A percentile compares a stretch with the other conserved stretches of the same genome.
phyloP scores from a whole-genome alignment of 1,140 invertebrate species.

The Sarcophaga bullata region DNA sequence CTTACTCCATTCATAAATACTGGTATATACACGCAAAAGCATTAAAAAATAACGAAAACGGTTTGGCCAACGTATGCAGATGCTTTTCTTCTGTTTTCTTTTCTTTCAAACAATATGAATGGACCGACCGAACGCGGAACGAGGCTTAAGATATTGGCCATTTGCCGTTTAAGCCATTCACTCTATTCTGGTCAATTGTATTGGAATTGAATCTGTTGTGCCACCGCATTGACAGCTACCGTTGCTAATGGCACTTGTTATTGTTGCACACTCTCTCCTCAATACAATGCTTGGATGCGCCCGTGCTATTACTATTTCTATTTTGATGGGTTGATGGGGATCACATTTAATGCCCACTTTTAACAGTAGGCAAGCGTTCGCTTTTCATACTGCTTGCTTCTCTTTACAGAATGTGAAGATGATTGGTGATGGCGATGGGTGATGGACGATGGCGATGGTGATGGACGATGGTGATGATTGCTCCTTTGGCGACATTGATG shows the following conservation, averaged over 20 bases:
- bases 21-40: too few relatives aligned
- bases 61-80: too few relatives aligned
- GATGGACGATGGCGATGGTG: slow-evolving; percentile 28
- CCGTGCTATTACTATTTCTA: too few relatives aligned
- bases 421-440: background rate
- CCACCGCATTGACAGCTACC: slow-evolving; percentile 44
- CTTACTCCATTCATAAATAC: too few relatives aligned
- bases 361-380: slow-evolving; percentile 28
- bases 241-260: slow-evolving; percentile 26
- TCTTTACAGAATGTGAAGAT: background rate
- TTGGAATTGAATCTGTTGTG: slow-evolving; percentile 49
- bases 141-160: background rate
- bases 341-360: slow-evolving; percentile 10
- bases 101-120: too few relatives aligned
- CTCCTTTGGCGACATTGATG: slow-evolving; percentile 40
- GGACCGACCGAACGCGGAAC: too few relatives aligned
- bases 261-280: slow-evolving; percentile 19
- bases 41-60: too few relatives aligned
- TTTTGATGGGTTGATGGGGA: slow-evolving; percentile 27
- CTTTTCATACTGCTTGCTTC: background rate
- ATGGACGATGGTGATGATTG: slow-evolving; percentile 32
- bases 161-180: background rate
- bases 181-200: background rate
- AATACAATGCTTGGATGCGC: background rate
- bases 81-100: too few relatives aligned